Conservation (phyloP, 2,888 invertebrate species). For the Drosophila sordidapex region DNA sequence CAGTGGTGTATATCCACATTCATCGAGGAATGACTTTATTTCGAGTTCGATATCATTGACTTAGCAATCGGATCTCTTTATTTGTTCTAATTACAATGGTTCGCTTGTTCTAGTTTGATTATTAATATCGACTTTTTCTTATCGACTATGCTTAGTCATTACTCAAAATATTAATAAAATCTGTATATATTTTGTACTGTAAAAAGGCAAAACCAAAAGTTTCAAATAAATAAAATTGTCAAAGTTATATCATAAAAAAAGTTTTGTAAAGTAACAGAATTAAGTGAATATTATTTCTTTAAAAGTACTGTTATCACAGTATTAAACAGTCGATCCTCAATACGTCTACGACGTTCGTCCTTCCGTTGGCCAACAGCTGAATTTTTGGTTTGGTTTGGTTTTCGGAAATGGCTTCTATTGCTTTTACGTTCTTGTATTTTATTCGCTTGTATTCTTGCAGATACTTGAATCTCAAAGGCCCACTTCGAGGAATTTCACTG, state of each 20-base stretch:
- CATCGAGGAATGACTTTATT: background rate
- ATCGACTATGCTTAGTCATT: background rate
- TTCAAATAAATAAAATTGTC: background rate
- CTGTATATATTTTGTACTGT: background rate
- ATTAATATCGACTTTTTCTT: background rate
- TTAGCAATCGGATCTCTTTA: too few relatives aligned
- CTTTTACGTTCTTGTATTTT: conserved; percentile 37
- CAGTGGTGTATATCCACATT: background rate
- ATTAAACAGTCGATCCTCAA: background rate
- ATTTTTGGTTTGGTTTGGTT: conserved; percentile 11
- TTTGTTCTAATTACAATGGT: background rate
- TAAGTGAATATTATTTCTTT: background rate
- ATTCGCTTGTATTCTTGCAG: conserved; percentile 64
- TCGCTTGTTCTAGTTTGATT: background rate
- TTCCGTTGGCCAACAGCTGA: conserved; percentile 4
- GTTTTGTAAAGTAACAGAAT: background rate
- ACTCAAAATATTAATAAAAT: too few relatives aligned
- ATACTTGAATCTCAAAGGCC: conserved; percentile 81
- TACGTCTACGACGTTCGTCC: background rate
- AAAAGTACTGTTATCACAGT: background rate
- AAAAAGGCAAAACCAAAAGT: background rate
- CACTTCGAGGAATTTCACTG: conserved; percentile 71
- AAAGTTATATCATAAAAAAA: too few relatives aligned
- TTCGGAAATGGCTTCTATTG: conserved; percentile 27
- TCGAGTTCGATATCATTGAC: background rate